A percentile compares a stretch with the other conserved stretches of the same genome.
Evolutionary conservation across 2,113 vertebrate species (phyloP).

Genomic region (Seriola aureovittata): DNA sequence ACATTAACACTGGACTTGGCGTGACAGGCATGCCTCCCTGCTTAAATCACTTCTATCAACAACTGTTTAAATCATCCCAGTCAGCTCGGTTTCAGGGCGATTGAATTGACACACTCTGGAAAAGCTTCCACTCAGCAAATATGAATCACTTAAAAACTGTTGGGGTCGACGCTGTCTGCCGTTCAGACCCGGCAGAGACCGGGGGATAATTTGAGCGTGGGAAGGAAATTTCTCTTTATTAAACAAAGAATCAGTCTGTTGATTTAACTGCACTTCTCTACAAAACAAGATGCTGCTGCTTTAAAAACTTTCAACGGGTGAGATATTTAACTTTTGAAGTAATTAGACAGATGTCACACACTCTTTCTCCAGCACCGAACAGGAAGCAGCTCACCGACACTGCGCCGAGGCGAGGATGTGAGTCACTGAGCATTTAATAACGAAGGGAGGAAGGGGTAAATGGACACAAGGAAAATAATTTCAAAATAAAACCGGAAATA

Average conservation of each 20-base stretch:
- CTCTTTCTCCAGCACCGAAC: background rate
- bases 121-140: conserved; percentile 63
- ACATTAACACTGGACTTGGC: conserved; percentile 59
- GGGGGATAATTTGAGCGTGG: conserved; percentile 30
- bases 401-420: too few species aligned
- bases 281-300: conserved; percentile 25
- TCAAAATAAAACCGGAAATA: too few species aligned
- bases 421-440: too few species aligned
- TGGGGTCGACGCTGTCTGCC: conserved; percentile 31
- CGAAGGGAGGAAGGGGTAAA: too few species aligned
- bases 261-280: conserved; percentile 25
- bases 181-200: conserved; percentile 25
- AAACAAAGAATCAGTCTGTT: conserved; percentile 31
- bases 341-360: conserved; percentile 21
- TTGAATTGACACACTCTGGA: conserved; percentile 57
- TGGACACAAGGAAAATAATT: too few species aligned
- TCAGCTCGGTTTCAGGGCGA: conserved; percentile 45
- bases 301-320: conserved; percentile 5
- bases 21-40: conserved; percentile 48
- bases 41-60: conserved; percentile 65
- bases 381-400: too few species aligned
- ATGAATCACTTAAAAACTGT: conserved; percentile 57
- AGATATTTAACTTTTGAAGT: conserved; percentile 3
- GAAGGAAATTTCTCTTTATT: conserved; percentile 28
- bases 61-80: conserved; percentile 65